Base-by-base conservation (phyloP, 2,888 invertebrate species). In the Aphodius granarius region DNA sequence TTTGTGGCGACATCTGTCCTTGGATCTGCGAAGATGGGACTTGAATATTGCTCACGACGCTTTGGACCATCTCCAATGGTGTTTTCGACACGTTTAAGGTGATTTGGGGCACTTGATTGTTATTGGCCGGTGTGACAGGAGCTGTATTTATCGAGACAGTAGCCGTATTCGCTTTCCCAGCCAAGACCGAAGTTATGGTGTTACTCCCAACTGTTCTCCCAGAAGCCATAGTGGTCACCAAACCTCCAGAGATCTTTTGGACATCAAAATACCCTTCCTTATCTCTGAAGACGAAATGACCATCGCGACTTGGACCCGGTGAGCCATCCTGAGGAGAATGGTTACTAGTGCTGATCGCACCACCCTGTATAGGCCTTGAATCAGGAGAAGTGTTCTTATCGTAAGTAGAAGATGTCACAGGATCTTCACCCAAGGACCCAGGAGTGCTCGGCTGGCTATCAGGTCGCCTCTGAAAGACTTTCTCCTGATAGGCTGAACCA, bases 331-430 rank as follows among this genome's bases (percentile, higher is more conserved):
- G 92, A 0, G 94, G 92, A 70, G 94, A 93, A 63, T 94, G 94
- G 82, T 94, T 93, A 84, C 95, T 95, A 0, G 95, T 95, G 80
- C 95, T 95, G 9, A 95, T 94, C 0, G 95, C 93, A 0, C 95
- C 95, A 4, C 94, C 95, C 85, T 95, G 95, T 77, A 95, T 94
- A 0, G 95, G 95, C 81, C 93, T 90, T 22, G 90, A 90, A 81
- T 93, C 94, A 6, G 90, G 89, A 20, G 89, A 88, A 83, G 85
- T 86, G 70, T 87, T 87, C 72, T 86, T 87, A 79, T 91, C 89
- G 79, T 89, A 92, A 4, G 92, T 93, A 15, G 92, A 92, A 13
- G 93, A 93, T 13, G 92, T 93, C 1, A 93, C 92, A 13, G 93
- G 92, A 84, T 89, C 91, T 66, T 91, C 91, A 80, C 89, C 89